Evolutionary conservation across 2,797 vertebrate species (phyloP).

Genomic region (Diglossa cyanea): DNA sequence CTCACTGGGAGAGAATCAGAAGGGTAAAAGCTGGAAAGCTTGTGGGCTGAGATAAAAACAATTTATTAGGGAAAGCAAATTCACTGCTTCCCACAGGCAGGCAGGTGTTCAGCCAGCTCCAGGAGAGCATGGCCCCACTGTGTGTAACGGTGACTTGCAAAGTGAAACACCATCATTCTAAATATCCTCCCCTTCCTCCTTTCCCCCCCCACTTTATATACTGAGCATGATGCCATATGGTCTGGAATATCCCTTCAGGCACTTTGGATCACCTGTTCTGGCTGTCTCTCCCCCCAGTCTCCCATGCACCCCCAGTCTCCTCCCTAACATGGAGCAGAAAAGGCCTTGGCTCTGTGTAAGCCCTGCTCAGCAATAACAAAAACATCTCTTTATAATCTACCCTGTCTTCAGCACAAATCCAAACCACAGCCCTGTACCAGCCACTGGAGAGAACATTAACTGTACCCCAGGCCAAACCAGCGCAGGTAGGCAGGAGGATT

Average conservation of each 20-base stretch:
- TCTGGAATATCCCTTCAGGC: neutral
- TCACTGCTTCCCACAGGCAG: neutral
- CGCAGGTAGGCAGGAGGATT: neutral
- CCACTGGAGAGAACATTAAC: neutral
- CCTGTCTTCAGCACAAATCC: neutral
- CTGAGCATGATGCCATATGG: neutral
- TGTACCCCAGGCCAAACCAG: neutral
- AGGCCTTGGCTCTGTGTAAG: neutral
- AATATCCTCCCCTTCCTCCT: neutral
- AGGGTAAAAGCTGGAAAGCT: neutral
- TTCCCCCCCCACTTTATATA: neutral
- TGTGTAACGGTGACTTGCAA: neutral
- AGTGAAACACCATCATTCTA: neutral
- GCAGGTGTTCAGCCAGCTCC: neutral
- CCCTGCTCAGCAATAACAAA: neutral
- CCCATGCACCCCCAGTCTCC: too few species aligned
- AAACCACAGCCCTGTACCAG: neutral
- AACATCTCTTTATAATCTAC: neutral
- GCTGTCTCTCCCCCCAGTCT: neutral
- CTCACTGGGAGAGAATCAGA: neutral
- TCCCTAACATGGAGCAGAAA: neutral
- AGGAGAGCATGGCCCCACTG: fast-evolving
- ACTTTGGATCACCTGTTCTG: neutral
- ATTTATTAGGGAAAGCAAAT: neutral
- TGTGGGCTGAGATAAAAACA: neutral